A percentile compares a stretch with the other conserved stretches of the same genome.
Evolutionary conservation across 2,797 vertebrate genomes (phyloP).

Genomic region (Emys orbicularis): DNA sequence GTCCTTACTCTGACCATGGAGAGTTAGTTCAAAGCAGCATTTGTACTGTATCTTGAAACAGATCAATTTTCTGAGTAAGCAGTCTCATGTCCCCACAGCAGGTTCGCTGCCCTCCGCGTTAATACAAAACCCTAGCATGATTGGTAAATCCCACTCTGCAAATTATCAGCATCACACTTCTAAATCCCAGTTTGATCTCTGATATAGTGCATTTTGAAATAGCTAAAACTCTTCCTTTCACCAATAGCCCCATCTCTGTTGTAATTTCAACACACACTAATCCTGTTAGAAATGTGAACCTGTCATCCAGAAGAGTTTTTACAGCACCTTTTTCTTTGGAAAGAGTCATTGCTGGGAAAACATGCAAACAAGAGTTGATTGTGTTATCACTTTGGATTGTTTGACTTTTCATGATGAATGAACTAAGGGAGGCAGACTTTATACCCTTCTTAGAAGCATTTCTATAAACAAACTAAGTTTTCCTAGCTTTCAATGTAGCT

Average conservation of each 20-base stretch:
- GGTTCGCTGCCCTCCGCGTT: not conserved
- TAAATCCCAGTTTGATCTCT: not conserved
- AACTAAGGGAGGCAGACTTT: conserved; percentile 45
- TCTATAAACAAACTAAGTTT: conserved; percentile 49
- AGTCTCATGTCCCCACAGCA: not conserved
- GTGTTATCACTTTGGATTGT: conserved; percentile 22
- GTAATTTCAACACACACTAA: conserved; percentile 9
- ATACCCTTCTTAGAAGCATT: conserved; percentile 56
- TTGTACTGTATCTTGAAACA: not conserved
- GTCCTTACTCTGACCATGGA: not conserved
- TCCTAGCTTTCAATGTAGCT: conserved; percentile 71
- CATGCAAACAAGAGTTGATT: conserved; percentile 18
- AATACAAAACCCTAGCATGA: not conserved
- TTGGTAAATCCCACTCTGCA: not conserved
- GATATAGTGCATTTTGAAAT: not conserved
- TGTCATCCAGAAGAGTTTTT: conserved; percentile 8
- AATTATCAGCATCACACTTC: not conserved
- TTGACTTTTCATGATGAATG: conserved; percentile 28
- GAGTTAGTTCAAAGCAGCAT: not conserved
- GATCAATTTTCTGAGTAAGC: not conserved
- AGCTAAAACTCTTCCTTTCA: not conserved
- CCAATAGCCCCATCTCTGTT: conserved; percentile 13
- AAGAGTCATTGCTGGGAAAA: not conserved
- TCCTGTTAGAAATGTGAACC: not conserved
- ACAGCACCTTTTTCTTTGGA: conserved; percentile 32